Evolutionary conservation across 2,888 invertebrate species (phyloP).

Genomic region (Tribolium freemani): DNA sequence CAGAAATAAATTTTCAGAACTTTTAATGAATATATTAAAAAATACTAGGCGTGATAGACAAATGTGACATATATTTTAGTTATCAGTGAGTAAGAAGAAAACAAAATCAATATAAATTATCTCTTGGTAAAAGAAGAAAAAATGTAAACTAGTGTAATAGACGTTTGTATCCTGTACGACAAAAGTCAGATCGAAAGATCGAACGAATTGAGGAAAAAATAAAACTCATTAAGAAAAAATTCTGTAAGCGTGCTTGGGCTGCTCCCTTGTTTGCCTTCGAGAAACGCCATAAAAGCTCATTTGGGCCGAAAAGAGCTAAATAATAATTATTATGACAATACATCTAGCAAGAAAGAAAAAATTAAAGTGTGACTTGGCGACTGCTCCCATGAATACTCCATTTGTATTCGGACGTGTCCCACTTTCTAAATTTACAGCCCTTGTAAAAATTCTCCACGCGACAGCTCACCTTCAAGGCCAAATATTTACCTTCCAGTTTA

Average conservation of each 20-base stretch:
- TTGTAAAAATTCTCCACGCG: constrained; percentile 56
- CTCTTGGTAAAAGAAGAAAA: no score
- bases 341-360: not conserved
- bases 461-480: constrained; percentile 44
- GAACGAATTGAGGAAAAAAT: no score
- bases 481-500: not conserved
- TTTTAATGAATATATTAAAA: no score
- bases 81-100: no score
- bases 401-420: constrained; percentile 47
- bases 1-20: no score
- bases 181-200: no score
- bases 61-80: no score
- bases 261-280: not conserved
- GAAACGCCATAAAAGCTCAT: not conserved
- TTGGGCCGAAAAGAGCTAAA: not conserved
- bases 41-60: no score
- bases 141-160: no score
- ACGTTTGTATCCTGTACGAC: no score
- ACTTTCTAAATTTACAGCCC: constrained; percentile 57
- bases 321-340: not conserved
- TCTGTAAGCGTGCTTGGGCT: no score
- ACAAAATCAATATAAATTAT: no score
- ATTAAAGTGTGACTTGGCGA: constrained; percentile 19
- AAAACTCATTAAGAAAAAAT: not conserved
- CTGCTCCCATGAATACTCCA: constrained; percentile 6